phyloP scores from a whole-genome alignment of 2,888 invertebrate species.

The Odontothrips loti region DNA sequence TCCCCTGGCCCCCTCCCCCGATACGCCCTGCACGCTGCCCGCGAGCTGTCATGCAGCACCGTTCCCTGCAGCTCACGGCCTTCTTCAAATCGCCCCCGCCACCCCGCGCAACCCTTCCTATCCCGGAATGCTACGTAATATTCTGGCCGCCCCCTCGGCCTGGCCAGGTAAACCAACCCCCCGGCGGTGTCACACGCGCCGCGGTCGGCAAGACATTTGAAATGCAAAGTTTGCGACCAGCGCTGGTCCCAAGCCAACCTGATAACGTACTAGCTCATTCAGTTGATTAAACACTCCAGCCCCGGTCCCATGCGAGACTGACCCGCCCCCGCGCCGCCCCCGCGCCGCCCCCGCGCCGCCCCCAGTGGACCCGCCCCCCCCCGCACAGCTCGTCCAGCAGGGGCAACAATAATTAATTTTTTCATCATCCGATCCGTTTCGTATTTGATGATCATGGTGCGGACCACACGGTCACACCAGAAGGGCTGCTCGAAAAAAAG shows the following conservation, averaged over 20 bases:
- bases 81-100: neutral
- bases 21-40: neutral
- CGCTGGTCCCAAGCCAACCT: slow-evolving; percentile 1
- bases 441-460: neutral
- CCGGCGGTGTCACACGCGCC: neutral
- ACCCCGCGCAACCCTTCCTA: neutral
- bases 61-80: neutral
- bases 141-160: no score
- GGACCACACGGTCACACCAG: neutral
- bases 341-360: neutral
- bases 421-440: slow-evolving; percentile 22
- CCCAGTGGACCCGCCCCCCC: neutral
- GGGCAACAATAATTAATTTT: slow-evolving; percentile 20
- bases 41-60: no score
- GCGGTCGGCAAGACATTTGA: slow-evolving; percentile 13
- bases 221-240: slow-evolving; percentile 16
- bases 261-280: slow-evolving; percentile 24
- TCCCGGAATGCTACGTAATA: neutral
- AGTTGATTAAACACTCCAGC: slow-evolving; percentile 4
- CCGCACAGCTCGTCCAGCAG: neutral
- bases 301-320: neutral
- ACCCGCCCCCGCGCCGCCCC: neutral
- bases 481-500: neutral
- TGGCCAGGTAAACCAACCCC: neutral
- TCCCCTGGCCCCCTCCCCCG: neutral